phyloP scores from a whole-genome alignment of 2,797 vertebrate species.

The Sebastes nivosus region DNA sequence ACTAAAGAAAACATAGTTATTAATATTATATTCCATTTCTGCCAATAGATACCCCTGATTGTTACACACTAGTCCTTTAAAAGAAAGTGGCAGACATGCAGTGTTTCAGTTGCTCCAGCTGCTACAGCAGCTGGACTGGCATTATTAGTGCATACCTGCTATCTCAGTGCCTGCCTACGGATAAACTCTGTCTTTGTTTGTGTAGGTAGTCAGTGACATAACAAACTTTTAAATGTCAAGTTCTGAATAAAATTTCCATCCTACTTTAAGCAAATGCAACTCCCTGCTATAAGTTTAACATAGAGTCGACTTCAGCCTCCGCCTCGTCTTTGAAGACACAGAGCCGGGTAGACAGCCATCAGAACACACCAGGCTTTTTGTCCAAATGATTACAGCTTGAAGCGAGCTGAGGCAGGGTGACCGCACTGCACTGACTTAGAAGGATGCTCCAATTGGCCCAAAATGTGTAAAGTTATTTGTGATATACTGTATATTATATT shows the following conservation, averaged over 20 bases:
- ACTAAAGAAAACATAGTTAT: too few species aligned
- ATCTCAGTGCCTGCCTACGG: background rate
- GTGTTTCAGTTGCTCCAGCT: background rate
- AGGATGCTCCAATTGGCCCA: background rate
- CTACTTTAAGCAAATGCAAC: background rate
- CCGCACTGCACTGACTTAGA: background rate
- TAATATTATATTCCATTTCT: too few species aligned
- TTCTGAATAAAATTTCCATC: background rate
- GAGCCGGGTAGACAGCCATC: background rate
- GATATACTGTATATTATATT: background rate
- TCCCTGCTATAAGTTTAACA: background rate
- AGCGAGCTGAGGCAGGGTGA: background rate
- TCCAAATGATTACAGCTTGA: background rate
- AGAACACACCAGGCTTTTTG: background rate
- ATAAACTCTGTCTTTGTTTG: background rate
- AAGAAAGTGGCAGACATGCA: background rate
- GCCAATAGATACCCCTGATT: too few species aligned
- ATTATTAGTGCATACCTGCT: background rate
- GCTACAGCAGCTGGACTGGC: background rate
- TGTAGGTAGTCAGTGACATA: constrained; percentile 7
- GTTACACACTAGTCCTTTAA: background rate
- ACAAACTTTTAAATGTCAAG: constrained; percentile 20
- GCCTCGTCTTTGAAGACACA: background rate
- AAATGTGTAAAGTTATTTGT: background rate
- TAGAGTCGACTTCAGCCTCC: background rate